Evolutionary conservation across 2,113 vertebrate species (phyloP), one percentile per base, ranked within the genome.

Genomic region (Xenopus borealis): DNA sequence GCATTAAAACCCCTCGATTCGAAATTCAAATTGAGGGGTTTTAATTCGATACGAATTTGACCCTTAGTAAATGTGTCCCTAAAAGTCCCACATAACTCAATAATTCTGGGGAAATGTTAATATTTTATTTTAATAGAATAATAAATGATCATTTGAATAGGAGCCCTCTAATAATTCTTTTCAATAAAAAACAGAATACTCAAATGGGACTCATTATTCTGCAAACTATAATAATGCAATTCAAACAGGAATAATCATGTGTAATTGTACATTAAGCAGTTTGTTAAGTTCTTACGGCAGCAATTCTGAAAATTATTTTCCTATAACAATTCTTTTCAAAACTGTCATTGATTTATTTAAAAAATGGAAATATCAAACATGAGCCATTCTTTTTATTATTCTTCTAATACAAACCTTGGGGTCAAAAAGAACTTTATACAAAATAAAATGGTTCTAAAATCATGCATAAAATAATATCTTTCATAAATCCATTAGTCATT

Each of bases 141-240:
- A 27, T 27, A 27, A 27, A 27, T 27, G 1, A 27, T 27, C 23
- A 27, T n/a, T n/a, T n/a, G n/a, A n/a, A 88, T 89, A 70, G 86
- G 84, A 88, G 86, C 87, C 86, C 40, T 75, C 80, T 87, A 86
- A 79, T 79, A 85, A 80, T 82, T 82, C 87, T 88, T 89, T 89
- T 89, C 87, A 88, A 79, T 89, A 85, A 90, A 85, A 58, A 46
- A 78, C 65, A 80, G 79, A 89, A 82, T 80, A 86, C 82, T 78
- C 67, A 46, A 78, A 83, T 80, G 59, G 47, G 82, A 82, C 74
- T 89, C 85, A 85, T 80, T 80, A 85, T 82, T 80, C 80, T 30
- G 79, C 77, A 67, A 81, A 78, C 66, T 78, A 71, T 58, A 47
- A 72, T 53, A 72, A 58, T 78, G 76, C 78, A 81, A 80, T 71